These are phyloP conservation scores for Chironomus tentans DNA, from an alignment of 2,888 invertebrate species.

Conservation along the genomic window DNA sequence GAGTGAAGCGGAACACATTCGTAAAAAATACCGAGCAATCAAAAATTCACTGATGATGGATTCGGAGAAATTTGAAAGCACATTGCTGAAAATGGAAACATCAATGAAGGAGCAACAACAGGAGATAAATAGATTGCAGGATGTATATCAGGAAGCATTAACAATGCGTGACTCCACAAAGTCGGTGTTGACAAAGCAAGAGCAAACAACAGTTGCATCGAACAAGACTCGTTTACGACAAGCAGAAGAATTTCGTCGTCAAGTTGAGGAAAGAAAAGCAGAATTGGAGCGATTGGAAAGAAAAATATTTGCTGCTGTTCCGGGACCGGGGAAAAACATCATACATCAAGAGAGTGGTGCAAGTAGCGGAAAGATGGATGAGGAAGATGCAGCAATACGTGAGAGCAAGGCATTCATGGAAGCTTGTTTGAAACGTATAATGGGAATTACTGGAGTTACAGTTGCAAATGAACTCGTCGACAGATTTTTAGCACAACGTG, in stretches of 20 bases:
- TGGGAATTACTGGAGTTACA: conserved; percentile 68
- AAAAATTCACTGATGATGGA: conserved; percentile 59
- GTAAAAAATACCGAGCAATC: conserved; percentile 66
- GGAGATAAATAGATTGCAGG: conserved; percentile 68
- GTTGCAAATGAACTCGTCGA: conserved; percentile 65
- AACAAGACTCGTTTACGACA: conserved; percentile 57
- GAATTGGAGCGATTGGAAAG: conserved; percentile 71
- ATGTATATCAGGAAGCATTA: conserved; percentile 65
- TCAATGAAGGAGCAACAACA: conserved; percentile 56
- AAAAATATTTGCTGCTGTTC: conserved; percentile 58
- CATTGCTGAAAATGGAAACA: conserved; percentile 58
- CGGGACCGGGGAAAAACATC: background rate
- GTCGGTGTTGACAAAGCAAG: conserved; percentile 57
- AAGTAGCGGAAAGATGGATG: conserved; percentile 16
- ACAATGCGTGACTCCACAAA: conserved; percentile 61
- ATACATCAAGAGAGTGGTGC: conserved; percentile 48
- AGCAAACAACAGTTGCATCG: conserved; percentile 57
- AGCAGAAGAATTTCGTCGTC: conserved; percentile 53
- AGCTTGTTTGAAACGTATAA: conserved; percentile 60
- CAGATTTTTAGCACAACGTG: conserved; percentile 62
- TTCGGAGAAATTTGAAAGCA: conserved; percentile 63
- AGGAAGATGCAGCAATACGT: conserved; percentile 40
- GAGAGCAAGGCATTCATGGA: conserved; percentile 46
- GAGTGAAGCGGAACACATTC: conserved; percentile 70
- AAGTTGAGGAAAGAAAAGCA: conserved; percentile 59